These are phyloP conservation scores for Decapterus maruadsi DNA, from an alignment of 2,797 vertebrate species.

Conservation along the genomic window DNA sequence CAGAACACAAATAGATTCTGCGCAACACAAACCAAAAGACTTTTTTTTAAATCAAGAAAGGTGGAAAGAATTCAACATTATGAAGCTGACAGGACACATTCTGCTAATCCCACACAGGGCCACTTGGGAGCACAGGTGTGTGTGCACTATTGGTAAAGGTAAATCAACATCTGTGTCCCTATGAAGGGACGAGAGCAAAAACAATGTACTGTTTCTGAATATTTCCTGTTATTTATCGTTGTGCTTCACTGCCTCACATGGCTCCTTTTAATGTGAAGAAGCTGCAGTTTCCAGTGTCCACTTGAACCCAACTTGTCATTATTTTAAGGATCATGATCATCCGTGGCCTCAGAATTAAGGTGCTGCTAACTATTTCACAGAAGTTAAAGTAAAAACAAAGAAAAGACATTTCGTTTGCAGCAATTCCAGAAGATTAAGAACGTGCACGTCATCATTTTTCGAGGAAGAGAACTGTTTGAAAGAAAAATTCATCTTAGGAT, in stretches of 20 bases:
- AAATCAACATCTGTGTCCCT: not conserved
- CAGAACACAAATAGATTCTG: slow-evolving; percentile 5
- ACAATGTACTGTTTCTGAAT: not conserved
- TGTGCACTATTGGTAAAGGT: not conserved
- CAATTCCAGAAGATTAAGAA: too few relatives aligned
- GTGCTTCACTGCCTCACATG: not conserved
- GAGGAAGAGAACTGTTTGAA: too few relatives aligned
- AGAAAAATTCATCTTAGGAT: too few relatives aligned
- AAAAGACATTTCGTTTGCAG: too few relatives aligned
- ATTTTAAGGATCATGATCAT: too few relatives aligned
- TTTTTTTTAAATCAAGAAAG: slow-evolving; percentile 1
- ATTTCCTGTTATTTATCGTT: not conserved
- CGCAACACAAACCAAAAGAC: not conserved
- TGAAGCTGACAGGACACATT: not conserved
- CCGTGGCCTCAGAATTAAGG: too few relatives aligned
- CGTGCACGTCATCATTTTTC: too few relatives aligned
- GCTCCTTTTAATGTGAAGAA: not conserved
- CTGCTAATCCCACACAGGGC: not conserved
- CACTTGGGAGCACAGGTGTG: not conserved
- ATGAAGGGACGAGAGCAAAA: not conserved
- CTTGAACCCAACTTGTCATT: not conserved
- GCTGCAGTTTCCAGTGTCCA: not conserved
- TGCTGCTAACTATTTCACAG: too few relatives aligned
- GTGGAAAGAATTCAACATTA: not conserved
- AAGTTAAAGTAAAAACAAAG: too few relatives aligned